Evolutionary conservation across 2,888 invertebrate species (phyloP).

Genomic region (Phengaris arion): DNA sequence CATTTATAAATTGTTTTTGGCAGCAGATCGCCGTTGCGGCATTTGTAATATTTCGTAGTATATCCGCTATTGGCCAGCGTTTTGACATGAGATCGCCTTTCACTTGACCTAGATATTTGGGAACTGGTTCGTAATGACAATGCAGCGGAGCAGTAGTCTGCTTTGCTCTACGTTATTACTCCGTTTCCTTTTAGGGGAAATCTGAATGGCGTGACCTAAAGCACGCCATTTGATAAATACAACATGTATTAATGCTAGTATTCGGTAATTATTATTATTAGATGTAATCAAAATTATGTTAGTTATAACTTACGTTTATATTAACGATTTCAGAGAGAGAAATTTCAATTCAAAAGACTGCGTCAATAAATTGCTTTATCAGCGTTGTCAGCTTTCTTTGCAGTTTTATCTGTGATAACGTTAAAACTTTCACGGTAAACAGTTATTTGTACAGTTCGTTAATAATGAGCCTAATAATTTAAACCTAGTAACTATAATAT

Average conservation of each 20-base stretch:
- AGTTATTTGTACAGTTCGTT: conserved; percentile 28
- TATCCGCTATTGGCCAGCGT: conserved; percentile 55
- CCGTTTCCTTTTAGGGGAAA: conserved; percentile 42
- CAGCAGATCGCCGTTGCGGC: conserved; percentile 22
- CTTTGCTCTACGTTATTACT: conserved; percentile 45
- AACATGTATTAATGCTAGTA: not conserved
- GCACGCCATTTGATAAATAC: conserved; percentile 15
- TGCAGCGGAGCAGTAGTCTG: conserved; percentile 53
- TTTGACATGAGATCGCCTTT: conserved; percentile 73
- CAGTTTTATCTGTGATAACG: not conserved
- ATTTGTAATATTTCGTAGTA: conserved; percentile 42
- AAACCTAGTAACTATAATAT: conserved; percentile 60
- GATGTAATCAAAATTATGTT: not conserved
- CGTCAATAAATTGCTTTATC: not conserved
- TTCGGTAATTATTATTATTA: not conserved
- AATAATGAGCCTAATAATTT: conserved; percentile 35
- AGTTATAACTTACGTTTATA: not conserved
- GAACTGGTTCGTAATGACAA: conserved; percentile 74
- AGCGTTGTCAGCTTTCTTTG: not conserved
- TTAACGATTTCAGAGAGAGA: not conserved
- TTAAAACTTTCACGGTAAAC: conserved; percentile 11
- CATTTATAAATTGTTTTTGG: conserved; percentile 6
- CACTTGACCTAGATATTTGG: conserved; percentile 77
- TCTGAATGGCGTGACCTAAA: conserved; percentile 34
- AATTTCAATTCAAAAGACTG: not conserved